Evolutionary conservation across 2,888 invertebrate species (phyloP), one percentile per base, ranked within the genome.

Genomic region (Leptura quadrifasciata): DNA sequence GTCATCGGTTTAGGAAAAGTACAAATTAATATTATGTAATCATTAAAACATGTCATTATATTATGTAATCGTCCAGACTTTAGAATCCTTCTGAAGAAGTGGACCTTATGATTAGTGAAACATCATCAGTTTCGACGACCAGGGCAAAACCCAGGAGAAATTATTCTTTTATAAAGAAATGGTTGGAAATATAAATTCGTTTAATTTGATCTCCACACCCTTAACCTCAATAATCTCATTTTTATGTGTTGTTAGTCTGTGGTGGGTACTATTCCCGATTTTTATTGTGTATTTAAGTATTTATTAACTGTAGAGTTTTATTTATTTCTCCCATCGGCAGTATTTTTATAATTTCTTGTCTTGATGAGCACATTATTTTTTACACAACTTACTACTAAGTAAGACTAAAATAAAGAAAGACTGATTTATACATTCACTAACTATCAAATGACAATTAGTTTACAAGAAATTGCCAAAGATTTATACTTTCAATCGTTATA

Each of bases 341-440:
- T 47, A 47, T n/a, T 12, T 47, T 47, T n/a, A 47, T 47, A 47
- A 47, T 47, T 47, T 47, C 47, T 47, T 15, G 6, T 21, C 57
- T 57, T 12, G 20, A 20, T 20, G 21, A 57, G 57, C 57, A 57
- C 57, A 57, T 57, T 57, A 21, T 20, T 57, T 55, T 20, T 21
- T 20, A 55, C 21, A 12, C 20, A 20, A 12, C 5, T 57, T 57
- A 9, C 5, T 15, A 18, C 18, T 12, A 21, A 31, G 15, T 9
- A 64, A 21, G 9, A 64, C 12, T 47, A 12, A 47, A n/a, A 47
- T 21, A 64, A 64, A 64, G 63, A 64, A 64, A 64, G 63, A 64
- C 63, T 64, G 63, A 64, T 64, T 64, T 64, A 64, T 47, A 64
- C 21, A 18, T 39, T 64, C 18, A 39, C 63, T 15, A 20, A 18